Conservation (phyloP, 2,113 vertebrate genomes). For the Pelobates fuscus region DNA sequence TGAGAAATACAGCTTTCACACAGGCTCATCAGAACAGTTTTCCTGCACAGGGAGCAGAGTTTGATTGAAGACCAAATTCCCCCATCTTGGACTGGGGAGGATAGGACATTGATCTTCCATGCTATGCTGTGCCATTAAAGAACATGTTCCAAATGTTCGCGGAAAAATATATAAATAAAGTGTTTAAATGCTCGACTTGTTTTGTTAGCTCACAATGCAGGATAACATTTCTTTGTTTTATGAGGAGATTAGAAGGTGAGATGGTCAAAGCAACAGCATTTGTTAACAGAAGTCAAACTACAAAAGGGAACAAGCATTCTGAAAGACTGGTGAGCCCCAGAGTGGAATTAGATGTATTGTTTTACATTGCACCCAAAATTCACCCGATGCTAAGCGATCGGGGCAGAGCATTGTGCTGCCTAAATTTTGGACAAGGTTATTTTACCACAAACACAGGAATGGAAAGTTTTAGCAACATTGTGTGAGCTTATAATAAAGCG, state of each 20-base stretch:
- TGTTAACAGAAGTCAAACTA: not conserved
- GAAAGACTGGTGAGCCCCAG: no score
- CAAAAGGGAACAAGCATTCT: not conserved
- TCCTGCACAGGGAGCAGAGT: not conserved
- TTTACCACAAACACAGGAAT: no score
- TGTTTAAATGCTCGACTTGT: not conserved
- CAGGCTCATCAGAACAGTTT: not conserved
- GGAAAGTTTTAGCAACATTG: no score
- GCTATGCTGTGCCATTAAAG: not conserved
- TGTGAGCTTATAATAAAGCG: no score
- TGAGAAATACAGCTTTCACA: not conserved
- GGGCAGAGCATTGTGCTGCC: no score
- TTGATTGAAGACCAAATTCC: constrained; percentile 7
- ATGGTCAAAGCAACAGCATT: not conserved
- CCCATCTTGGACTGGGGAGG: not conserved
- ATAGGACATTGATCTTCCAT: constrained; percentile 2
- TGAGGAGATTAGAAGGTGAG: not conserved
- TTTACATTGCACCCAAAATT: no score
- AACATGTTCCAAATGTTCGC: not conserved
- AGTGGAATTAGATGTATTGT: no score
- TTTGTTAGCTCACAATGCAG: not conserved
- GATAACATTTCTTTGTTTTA: constrained; percentile 1
- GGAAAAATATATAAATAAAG: not conserved
- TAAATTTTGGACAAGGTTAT: no score
- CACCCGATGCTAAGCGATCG: no score